Conservation (phyloP, 2,888 invertebrate genomes). For the Brachyptera putata region DNA sequence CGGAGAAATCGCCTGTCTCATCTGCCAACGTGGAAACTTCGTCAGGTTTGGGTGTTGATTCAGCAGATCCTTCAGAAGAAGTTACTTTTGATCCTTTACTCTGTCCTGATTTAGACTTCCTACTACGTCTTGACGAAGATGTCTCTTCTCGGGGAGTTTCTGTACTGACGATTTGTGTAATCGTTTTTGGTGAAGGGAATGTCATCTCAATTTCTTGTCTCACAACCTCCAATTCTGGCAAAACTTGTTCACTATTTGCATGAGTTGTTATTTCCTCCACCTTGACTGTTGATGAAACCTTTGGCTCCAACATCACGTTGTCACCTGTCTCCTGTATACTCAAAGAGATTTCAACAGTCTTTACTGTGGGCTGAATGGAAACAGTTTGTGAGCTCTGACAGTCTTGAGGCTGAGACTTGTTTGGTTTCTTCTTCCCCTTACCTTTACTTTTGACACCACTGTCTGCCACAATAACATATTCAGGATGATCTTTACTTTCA, state of each 20-base stretch:
- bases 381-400: too few species aligned
- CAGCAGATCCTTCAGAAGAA: constrained; percentile 37
- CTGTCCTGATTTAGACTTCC: constrained; percentile 63
- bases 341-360: constrained; percentile 26
- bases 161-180: constrained; percentile 44
- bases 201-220: constrained; percentile 40
- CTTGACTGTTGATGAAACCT: too few species aligned
- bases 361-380: not conserved
- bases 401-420: too few species aligned
- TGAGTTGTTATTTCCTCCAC: too few species aligned
- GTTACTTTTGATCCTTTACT: constrained; percentile 42
- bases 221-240: constrained; percentile 35
- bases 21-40: too few species aligned
- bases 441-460: not conserved
- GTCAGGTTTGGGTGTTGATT: too few species aligned
- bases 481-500: too few species aligned
- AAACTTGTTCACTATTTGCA: not conserved
- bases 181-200: constrained; percentile 39
- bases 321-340: constrained; percentile 18
- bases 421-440: not conserved
- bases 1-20: constrained; percentile 40
- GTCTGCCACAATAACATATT: too few species aligned
- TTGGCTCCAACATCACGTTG: too few species aligned
- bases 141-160: constrained; percentile 38
- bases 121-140: constrained; percentile 41